Evolutionary conservation across 2,888 invertebrate species (phyloP).

Genomic region (Dicyrtomina minuta): DNA sequence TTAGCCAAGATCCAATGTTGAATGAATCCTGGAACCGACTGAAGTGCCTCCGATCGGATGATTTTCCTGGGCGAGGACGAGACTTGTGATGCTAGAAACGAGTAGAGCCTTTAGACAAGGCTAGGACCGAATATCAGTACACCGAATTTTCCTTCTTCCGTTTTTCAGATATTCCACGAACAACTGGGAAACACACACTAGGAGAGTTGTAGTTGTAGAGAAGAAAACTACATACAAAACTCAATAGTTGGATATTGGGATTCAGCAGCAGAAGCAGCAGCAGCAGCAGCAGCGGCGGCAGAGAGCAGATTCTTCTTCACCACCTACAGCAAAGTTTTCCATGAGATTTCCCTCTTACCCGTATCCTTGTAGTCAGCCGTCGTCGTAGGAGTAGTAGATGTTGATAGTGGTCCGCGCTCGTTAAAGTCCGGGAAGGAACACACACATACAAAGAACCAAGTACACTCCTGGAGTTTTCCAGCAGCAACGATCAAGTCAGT

Average conservation of each 20-base stretch:
- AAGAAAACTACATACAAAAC: no score
- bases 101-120: not conserved
- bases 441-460: conserved; percentile 5
- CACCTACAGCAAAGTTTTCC: no score
- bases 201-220: not conserved
- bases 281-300: not conserved
- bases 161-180: not conserved
- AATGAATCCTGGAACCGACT: conserved; percentile 32
- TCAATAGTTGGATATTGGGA: not conserved
- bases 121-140: not conserved
- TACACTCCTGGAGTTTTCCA: not conserved
- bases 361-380: no score
- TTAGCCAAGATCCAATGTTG: conserved; percentile 30
- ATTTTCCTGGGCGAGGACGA: conserved; percentile 22
- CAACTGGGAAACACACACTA: not conserved
- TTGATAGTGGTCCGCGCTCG: no score
- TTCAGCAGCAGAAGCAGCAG: not conserved
- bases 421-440: not conserved
- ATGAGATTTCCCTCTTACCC: not conserved
- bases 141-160: not conserved
- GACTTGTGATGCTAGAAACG: not conserved
- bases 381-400: no score
- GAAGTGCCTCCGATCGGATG: conserved; percentile 16
- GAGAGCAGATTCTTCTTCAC: not conserved
- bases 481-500: not conserved